Evolutionary conservation across 2,888 invertebrate genomes (phyloP), one percentile per base, ranked within the genome.

Genomic region (Conchocele bisecta): DNA sequence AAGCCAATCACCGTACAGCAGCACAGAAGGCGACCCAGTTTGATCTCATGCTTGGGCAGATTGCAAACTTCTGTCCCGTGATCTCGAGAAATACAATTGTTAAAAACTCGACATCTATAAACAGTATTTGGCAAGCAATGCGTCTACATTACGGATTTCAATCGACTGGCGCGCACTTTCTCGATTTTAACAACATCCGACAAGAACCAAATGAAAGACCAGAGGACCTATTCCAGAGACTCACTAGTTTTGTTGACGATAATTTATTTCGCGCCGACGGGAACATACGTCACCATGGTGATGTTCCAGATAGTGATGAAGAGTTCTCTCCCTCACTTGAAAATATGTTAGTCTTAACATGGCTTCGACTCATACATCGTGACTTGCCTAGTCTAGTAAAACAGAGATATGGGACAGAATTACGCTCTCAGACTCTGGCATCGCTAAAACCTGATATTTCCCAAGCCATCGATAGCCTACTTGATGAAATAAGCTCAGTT

Each of bases 321-420:
- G 75, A 78, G 33, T 11, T 78, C 13, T 56, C 69, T 4, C 72
- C 75, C 1, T 37, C 77, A 5, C 37, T 77, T 4, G 75, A 78
- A 50, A 75, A 79, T 44, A 15, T 75, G 4, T 39, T 76, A 13
- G 65, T 61, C 2, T 17, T 73, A 1, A 67, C 66, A 3, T 79
- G 76, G 77, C 57, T 81, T 9, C 37, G 64, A n/a, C 46, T 77
- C 7, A 57, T 77, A 11, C 59, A 81, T 37, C 42, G 33, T n/a
- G 64, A 69, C n/a, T 39, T 79, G 17, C 79, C 77, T 0, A 26
- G n/a, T 26, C 60, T 77, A 13, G 61, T 79, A 0, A 79, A 81
- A 48, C 79, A 81, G 44, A 31, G 67, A 3, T 77, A 73, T 42
- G 81, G 69, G 4, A 72, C 81, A 5, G 77, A 75, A 22, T 41